Percentiles rank a stretch among this genome's conserved stretches.
Evolutionary conservation across 2,113 vertebrate genomes (phyloP).

Genomic region (Martes martes): DNA sequence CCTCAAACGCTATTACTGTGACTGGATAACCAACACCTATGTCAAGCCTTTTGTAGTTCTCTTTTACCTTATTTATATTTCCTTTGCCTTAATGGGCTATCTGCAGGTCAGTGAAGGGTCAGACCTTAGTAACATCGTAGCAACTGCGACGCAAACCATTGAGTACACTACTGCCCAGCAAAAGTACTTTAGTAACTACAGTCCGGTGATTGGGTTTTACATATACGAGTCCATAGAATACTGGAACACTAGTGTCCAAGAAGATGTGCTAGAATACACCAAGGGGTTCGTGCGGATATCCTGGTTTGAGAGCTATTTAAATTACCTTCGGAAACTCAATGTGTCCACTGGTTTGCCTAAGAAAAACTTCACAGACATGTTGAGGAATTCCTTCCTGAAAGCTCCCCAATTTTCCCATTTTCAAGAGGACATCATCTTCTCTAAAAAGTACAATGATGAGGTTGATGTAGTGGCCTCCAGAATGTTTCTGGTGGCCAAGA

Average conservation of each 20-base stretch:
- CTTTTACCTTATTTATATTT: slow-evolving; percentile 99
- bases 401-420: slow-evolving; percentile 94
- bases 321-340: slow-evolving; percentile 94
- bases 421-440: slow-evolving; percentile 97
- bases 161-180: slow-evolving; percentile 95
- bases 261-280: slow-evolving; percentile 95
- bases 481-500: slow-evolving; percentile 98
- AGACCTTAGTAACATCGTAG: slow-evolving; percentile 96
- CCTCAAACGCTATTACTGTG: slow-evolving; percentile 97
- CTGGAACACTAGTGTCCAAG: slow-evolving; percentile 98
- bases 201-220: slow-evolving; percentile 98
- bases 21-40: slow-evolving; percentile 99
- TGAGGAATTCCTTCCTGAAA: slow-evolving; percentile 93
- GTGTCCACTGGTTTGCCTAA: slow-evolving; percentile 92
- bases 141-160: slow-evolving; percentile 95
- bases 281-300: slow-evolving; percentile 98
- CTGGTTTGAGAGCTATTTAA: slow-evolving; percentile 98
- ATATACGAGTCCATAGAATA: slow-evolving; percentile 99
- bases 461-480: slow-evolving; percentile 96
- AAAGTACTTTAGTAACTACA: slow-evolving; percentile 98
- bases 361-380: slow-evolving; percentile 94
- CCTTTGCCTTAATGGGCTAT: slow-evolving; percentile 99
- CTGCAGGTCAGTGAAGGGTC: slow-evolving; percentile 98
- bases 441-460: slow-evolving; percentile 93
- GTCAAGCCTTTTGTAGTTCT: slow-evolving; percentile 99